Evolutionary conservation across 2,113 vertebrate genomes (phyloP), one percentile per base, ranked within the genome.

Genomic region (Anolis carolinensis): DNA sequence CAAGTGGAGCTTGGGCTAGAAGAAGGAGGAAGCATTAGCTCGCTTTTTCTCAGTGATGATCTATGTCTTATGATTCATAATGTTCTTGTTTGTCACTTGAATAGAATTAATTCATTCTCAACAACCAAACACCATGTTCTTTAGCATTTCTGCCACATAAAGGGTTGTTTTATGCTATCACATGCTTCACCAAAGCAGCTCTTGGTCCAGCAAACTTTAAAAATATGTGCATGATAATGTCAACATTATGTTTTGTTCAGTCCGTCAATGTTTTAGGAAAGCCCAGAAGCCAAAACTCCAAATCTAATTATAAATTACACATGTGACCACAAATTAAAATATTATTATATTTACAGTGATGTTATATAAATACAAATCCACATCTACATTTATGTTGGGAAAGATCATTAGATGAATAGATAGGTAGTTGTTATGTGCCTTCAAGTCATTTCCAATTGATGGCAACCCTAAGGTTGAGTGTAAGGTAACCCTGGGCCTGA

Each of bases 91-190:
- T 78, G 27, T 83, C 44, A 83, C 75, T 71, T 2, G 0, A 52
- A 81, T 23, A 23, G 65, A 75, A 63, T 87, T 79, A 34, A 84
- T 39, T 80, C 36, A 75, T 84, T 88, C 81, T 70, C 88, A 88
- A 65, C 23, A 50, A 13, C 78, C 72, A 89, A 71, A 20, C 62
- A 79, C 23, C 50, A 68, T 79, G 6, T 55, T 87, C 55, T 82
- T 13, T 87, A 72, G 30, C 39, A 71, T 71, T 52, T 39, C 14
- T 48, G 10, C 18, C 70, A 32, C 23, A 21, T 82, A 25, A 63
- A 74, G 18, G 3, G 14, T 39, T 36, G 20, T 50, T 71, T 23
- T 71, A 34, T 84, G 48, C 80, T 39, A 74, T 84, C 18, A 18
- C 44, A 71, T 0, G 8, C 9, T 73, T 14, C 21, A 18, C 20